Conservation (phyloP, 2,113 vertebrate species). For the Lathamus discolor region DNA sequence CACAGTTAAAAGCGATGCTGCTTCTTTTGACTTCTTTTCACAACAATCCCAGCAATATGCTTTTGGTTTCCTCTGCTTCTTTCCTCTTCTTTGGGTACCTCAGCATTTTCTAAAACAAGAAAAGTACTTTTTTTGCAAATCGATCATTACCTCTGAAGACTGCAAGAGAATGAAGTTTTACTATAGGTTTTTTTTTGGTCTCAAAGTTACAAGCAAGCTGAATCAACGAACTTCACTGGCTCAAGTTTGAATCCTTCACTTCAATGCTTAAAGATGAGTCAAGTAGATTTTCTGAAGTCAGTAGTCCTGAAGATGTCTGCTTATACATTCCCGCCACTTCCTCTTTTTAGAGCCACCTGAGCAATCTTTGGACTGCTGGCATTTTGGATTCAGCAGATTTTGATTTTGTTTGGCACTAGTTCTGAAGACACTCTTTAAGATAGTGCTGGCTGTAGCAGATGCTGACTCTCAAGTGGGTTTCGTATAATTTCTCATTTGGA, state of each 20-base stretch:
- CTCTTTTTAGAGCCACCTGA: not conserved
- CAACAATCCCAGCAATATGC: not conserved
- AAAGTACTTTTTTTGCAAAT: not conserved
- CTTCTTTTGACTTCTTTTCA: not conserved
- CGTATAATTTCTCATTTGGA: conserved; percentile 18
- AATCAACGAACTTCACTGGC: not conserved
- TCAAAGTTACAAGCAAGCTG: not conserved
- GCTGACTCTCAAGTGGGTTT: conserved; percentile 28
- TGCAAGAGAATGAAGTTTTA: not conserved
- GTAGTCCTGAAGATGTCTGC: not conserved
- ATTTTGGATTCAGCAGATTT: conserved; percentile 13
- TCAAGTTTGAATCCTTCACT: not conserved
- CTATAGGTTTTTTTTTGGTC: not conserved
- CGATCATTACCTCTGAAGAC: not conserved
- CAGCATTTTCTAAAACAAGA: not conserved
- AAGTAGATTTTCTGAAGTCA: not conserved
- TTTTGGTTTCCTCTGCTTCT: not conserved
- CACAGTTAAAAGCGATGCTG: not conserved
- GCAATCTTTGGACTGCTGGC: not conserved
- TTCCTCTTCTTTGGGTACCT: not conserved
- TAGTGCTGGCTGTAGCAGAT: not conserved
- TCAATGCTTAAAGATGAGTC: not conserved
- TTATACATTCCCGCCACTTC: not conserved
- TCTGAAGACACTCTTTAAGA: not conserved
- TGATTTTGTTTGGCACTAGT: not conserved